These are phyloP conservation scores for Patella pellucida DNA, from an alignment of 2,888 invertebrate species.

Conservation along the genomic window DNA sequence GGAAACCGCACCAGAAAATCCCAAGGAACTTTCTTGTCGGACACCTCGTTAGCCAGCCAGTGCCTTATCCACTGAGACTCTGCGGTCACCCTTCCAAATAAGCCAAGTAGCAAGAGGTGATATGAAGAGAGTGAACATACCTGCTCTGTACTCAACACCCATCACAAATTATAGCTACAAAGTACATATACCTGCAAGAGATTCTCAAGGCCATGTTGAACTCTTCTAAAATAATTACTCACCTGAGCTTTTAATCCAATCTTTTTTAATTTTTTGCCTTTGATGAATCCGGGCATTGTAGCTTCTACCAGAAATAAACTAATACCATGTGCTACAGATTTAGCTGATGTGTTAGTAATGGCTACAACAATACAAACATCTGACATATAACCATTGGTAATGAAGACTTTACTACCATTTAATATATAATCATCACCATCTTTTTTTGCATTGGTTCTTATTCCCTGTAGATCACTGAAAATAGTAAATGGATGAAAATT, in stretches of 20 bases:
- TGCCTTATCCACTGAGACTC: too few species aligned
- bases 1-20: too few species aligned
- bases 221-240: not conserved
- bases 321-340: slow-evolving; percentile 71
- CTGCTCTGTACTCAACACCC: too few species aligned
- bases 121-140: too few species aligned
- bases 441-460: slow-evolving; percentile 70
- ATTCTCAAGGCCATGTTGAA: not conserved
- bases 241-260: slow-evolving; percentile 71
- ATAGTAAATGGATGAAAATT: not conserved
- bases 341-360: slow-evolving; percentile 70
- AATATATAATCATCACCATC: slow-evolving; percentile 72
- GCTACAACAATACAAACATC: slow-evolving; percentile 72
- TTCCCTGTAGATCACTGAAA: slow-evolving; percentile 71
- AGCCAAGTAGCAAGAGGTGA: too few species aligned
- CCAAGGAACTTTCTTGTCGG: too few species aligned
- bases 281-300: slow-evolving; percentile 71
- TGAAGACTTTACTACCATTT: slow-evolving; percentile 73
- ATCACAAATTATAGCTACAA: too few species aligned
- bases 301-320: slow-evolving; percentile 72
- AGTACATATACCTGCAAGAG: not conserved
- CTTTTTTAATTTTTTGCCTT: slow-evolving; percentile 71
- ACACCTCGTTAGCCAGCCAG: too few species aligned
- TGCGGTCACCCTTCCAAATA: too few species aligned
- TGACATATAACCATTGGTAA: slow-evolving; percentile 71